Percentiles rank a stretch among this genome's conserved stretches.
Conservation (phyloP, 1,140 invertebrate genomes). For the Halyomorpha halys region DNA sequence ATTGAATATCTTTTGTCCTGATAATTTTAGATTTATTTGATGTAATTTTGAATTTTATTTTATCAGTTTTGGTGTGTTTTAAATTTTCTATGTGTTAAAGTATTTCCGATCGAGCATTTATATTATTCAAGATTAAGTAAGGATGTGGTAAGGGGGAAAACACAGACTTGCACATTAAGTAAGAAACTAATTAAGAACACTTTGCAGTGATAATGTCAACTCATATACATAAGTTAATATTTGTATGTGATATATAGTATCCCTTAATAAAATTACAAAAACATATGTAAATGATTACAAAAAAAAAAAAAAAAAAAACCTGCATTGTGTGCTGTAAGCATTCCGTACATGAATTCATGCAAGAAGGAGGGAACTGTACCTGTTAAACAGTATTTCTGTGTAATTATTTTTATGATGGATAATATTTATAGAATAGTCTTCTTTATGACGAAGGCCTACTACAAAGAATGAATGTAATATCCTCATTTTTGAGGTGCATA, state of each 20-base stretch:
- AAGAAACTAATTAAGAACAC: neutral
- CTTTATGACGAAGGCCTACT: slow-evolving; percentile 27
- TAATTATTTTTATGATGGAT: slow-evolving; percentile 27
- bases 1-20: neutral
- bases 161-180: slow-evolving; percentile 29
- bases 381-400: slow-evolving; percentile 29
- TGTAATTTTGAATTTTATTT: slow-evolving; percentile 18
- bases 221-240: neutral
- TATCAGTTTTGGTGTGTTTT: slow-evolving; percentile 21
- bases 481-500: slow-evolving; percentile 21
- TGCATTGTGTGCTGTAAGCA: slow-evolving; percentile 21
- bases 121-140: neutral
- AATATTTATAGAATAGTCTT: slow-evolving; percentile 26
- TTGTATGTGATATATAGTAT: slow-evolving; percentile 10
- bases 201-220: neutral
- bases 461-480: slow-evolving; percentile 16
- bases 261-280: neutral
- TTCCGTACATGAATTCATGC: slow-evolving; percentile 20
- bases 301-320: neutral
- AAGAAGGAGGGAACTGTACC: slow-evolving; percentile 22
- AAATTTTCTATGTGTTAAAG: neutral
- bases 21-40: neutral
- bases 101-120: slow-evolving; percentile 1
- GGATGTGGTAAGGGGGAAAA: slow-evolving; percentile 21
- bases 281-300: neutral